Evolutionary conservation across 2,888 invertebrate genomes (phyloP), one percentile per base, ranked within the genome.

Genomic region (Cephus spinipes): DNA sequence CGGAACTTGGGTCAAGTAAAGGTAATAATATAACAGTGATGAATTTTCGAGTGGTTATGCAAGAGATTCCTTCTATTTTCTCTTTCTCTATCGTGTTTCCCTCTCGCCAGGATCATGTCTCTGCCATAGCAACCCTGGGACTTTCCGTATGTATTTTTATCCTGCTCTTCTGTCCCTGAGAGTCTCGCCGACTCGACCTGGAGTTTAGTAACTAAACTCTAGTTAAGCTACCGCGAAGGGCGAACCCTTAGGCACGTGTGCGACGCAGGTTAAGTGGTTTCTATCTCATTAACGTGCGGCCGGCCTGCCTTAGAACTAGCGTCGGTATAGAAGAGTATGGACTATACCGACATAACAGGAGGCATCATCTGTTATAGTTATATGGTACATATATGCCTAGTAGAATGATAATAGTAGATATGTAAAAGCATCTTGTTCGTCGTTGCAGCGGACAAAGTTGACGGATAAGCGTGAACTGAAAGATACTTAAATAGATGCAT

Each of bases 191-290:
- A 55, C 40, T 55, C 40, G 68, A 68, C 30, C 74, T 76, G 35
- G 40, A 85, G 84, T 88, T 87, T 83, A 87, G 83, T 75, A 81
- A 81, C 82, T 86, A 85, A 88, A 86, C 81, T 83, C 82, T 81
- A 82, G 83, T 82, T 83, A 81, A 71, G 12, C 71, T 71, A 15
- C 71, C 23, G 40, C 40, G 40, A 23, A 32, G 77, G 82, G 82
- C 79, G 81, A 79, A 83, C 84, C 82, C 89, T 89, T 88, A 84
- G 86, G 86, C 88, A 90, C 88, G 88, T 85, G 85, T 88, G 84
- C 81, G 9, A 80, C 83, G 82, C 82, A 77, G 84, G 85, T 87
- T 89, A 87, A 90, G 89, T 90, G 85, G 84, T 85, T 88, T 89
- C 88, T 86, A 88, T 87, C 89, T 89, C 86, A 89, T 89, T 88